phyloP scores from a whole-genome alignment of 2,888 invertebrate genomes.

The Gandaritis pyraliata region DNA sequence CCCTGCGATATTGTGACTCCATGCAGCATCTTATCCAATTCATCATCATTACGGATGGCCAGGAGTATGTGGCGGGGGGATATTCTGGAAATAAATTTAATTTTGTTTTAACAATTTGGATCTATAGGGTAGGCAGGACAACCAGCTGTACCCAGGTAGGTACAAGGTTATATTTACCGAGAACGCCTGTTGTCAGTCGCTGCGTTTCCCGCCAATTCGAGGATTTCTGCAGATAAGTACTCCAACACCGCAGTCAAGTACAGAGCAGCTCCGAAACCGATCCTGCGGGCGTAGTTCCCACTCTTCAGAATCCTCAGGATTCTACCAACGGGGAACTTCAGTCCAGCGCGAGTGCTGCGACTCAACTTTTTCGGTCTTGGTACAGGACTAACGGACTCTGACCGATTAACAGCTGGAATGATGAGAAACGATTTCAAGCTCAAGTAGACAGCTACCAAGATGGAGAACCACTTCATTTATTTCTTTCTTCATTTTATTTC shows the following conservation, averaged over 20 bases:
- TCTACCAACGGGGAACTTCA: slow-evolving; percentile 85
- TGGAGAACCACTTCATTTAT: not conserved
- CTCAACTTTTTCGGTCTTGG: slow-evolving; percentile 52
- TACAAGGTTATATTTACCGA: slow-evolving; percentile 57
- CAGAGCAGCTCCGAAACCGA: slow-evolving; percentile 82
- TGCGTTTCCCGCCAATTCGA: slow-evolving; percentile 87
- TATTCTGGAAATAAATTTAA: slow-evolving; percentile 73
- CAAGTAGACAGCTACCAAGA: not conserved
- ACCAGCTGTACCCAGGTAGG: not conserved
- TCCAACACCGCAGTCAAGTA: slow-evolving; percentile 86
- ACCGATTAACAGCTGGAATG: not conserved
- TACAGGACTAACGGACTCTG: not conserved
- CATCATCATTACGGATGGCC: slow-evolving; percentile 92
- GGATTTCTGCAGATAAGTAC: slow-evolving; percentile 88
- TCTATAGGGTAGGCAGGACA: too few relatives aligned
- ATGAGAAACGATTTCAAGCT: not conserved
- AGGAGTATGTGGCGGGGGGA: slow-evolving; percentile 91
- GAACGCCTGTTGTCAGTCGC: slow-evolving; percentile 88
- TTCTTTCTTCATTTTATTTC: too few relatives aligned
- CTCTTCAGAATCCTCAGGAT: slow-evolving; percentile 85
- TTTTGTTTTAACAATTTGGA: not conserved
- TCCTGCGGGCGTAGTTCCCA: slow-evolving; percentile 86
- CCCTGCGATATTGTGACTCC: slow-evolving; percentile 94
- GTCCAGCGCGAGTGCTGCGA: slow-evolving; percentile 83
- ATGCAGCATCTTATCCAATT: slow-evolving; percentile 89